phyloP scores from a whole-genome alignment of 2,113 vertebrate species.

The Opisthocomus hoazin region DNA sequence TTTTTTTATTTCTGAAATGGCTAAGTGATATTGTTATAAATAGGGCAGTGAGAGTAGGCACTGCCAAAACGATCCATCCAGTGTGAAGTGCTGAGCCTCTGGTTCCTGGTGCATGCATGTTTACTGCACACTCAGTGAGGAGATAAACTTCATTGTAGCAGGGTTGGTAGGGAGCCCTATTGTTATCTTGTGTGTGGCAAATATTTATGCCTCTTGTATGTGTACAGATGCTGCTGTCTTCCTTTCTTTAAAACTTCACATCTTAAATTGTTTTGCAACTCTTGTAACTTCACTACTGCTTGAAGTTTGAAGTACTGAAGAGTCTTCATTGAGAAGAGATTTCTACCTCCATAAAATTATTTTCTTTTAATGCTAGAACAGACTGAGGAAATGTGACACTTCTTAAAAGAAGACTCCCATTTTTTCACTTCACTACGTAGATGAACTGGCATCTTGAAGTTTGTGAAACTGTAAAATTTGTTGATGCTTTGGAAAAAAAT shows the following conservation, averaged over 20 bases:
- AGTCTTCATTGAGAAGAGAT: neutral
- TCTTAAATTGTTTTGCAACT: neutral
- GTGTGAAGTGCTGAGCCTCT: neutral
- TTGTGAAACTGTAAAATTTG: neutral
- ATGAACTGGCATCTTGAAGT: neutral
- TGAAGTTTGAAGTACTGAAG: neutral
- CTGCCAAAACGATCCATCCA: neutral
- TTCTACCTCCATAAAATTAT: neutral
- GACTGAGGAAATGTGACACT: neutral
- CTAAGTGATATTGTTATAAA: neutral
- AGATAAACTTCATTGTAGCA: neutral
- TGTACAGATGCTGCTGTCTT: neutral
- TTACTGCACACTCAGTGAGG: too few relatives aligned
- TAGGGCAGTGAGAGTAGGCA: neutral
- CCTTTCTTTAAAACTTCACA: neutral
- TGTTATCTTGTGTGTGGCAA: neutral
- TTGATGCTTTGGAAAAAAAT: neutral
- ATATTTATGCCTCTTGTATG: neutral
- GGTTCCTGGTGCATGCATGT: neutral
- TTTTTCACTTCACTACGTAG: neutral
- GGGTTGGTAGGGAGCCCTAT: neutral
- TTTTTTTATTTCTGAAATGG: neutral
- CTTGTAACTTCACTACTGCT: neutral
- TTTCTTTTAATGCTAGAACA: neutral
- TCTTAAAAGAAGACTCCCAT: neutral